These are phyloP conservation scores for Nymphalis io DNA, from an alignment of 1,140 invertebrate genomes.

Conservation along the genomic window DNA sequence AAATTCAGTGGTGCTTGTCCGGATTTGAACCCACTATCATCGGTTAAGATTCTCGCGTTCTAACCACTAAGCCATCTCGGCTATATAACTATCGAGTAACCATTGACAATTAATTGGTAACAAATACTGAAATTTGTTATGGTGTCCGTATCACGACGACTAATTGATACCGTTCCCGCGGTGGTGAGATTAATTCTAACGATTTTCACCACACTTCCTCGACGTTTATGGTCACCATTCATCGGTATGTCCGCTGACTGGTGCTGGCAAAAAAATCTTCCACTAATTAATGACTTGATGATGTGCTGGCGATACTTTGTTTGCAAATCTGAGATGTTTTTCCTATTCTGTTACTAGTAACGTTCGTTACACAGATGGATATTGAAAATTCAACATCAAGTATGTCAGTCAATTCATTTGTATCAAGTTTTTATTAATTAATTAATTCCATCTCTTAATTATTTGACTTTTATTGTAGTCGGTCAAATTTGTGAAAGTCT, in stretches of 20 bases:
- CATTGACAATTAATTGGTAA: slow-evolving; percentile 11
- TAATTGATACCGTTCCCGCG: slow-evolving; percentile 34
- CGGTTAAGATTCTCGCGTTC: too few species aligned
- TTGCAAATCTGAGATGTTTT: slow-evolving; percentile 2
- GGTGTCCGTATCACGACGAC: slow-evolving; percentile 18
- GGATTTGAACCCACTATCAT: too few species aligned
- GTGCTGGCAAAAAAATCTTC: slow-evolving; percentile 1
- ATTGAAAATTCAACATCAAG: background rate
- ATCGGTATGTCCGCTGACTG: slow-evolving; percentile 8
- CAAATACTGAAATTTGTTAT: slow-evolving; percentile 25
- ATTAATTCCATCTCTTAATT: too few species aligned
- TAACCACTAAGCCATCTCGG: too few species aligned
- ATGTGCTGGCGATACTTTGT: background rate
- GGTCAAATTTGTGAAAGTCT: too few species aligned
- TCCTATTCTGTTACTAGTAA: background rate
- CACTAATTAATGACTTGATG: slow-evolving; percentile 6
- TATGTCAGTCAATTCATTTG: too few species aligned
- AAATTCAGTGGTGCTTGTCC: too few species aligned
- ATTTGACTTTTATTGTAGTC: too few species aligned
- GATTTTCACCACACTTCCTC: slow-evolving; percentile 39
- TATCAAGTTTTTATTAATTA: too few species aligned
- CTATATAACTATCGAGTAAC: background rate
- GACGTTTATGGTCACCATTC: slow-evolving; percentile 10
- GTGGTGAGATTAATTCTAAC: slow-evolving; percentile 30
- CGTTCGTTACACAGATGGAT: background rate